Evolutionary conservation across 1,140 invertebrate species (phyloP), one percentile per base, ranked within the genome.

Genomic region (Megalopta genalis): DNA sequence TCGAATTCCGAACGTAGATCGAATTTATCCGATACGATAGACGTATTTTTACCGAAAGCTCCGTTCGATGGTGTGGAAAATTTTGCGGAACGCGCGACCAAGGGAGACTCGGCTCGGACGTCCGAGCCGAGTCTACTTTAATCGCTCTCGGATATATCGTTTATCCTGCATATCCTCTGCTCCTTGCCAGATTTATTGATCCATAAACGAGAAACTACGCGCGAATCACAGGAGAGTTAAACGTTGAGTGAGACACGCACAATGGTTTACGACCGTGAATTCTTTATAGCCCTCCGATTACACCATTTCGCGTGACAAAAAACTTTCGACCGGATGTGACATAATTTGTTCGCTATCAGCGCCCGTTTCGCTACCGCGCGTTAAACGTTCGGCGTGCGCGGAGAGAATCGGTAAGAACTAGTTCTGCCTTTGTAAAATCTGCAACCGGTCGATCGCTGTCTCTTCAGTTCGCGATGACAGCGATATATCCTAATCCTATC

Each of bases 101-200:
- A 42, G 39, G 37, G 37, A 39, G 37, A 39, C 37, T 39, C 37
- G 37, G 37, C n/a, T n/a, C 2, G 37, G 37, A 80, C 69, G 83
- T 74, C 81, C 62, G 7, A 32, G 23, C 7, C 63, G 60, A 64
- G 3, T 42, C 39, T 42, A 42, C 9, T 42, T 42, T 42, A 42
- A 42, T 42, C 9, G 7, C 39, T 42, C 39, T 54, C 52, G 72
- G 76, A 80, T 60, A 72, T 75, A 57, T 52, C 76, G 60, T 70
- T 83, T 60, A 60, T 80, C 46, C 62, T 46, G 32, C 21, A 37
- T 18, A 57, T 65, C 70, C 23, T 8, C 23, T 57, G 32, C n/a
- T n/a, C 54, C 5, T 52, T 23, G 68, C n/a, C 81, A 49, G 71
- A 80, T 83, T 80, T 83, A 84, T 84, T 64, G 82, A 80, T 76